Evolutionary conservation across 2,797 vertebrate species (phyloP).

Genomic region (Pantherophis vulpinus): DNA sequence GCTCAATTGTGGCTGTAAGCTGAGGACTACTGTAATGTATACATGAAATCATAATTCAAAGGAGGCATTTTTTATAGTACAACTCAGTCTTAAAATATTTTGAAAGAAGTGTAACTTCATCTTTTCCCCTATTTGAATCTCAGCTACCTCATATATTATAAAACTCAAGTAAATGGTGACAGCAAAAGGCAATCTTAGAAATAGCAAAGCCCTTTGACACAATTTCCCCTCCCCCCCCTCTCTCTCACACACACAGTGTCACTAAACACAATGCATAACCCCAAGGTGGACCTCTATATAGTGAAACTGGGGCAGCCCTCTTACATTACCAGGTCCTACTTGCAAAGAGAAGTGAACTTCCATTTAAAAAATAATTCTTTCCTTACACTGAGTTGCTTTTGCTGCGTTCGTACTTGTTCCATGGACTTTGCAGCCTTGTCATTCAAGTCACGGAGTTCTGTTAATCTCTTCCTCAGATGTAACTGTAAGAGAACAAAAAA

Average conservation of each 20-base stretch:
- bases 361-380: not conserved
- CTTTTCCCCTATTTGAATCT: not conserved
- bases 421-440: slow-evolving; percentile 67
- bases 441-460: slow-evolving; percentile 72
- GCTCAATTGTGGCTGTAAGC: too few species aligned
- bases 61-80: not conserved
- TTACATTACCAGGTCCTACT: not conserved
- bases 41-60: not conserved
- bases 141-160: not conserved
- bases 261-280: not conserved
- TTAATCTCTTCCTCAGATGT: slow-evolving; percentile 73
- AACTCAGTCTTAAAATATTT: not conserved
- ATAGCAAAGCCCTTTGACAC: not conserved
- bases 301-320: not conserved
- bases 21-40: not conserved
- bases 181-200: not conserved
- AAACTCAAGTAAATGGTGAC: not conserved
- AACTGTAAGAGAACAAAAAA: slow-evolving; percentile 55
- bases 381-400: slow-evolving; percentile 76
- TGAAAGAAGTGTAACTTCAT: not conserved
- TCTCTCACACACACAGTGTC: not conserved
- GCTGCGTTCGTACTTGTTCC: slow-evolving; percentile 68
- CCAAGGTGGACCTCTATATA: not conserved
- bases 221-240: not conserved
- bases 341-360: not conserved